A percentile compares a stretch with the other conserved stretches of the same genome.
Evolutionary conservation across 2,888 invertebrate species (phyloP).

Genomic region (Mycalesis mineus): DNA sequence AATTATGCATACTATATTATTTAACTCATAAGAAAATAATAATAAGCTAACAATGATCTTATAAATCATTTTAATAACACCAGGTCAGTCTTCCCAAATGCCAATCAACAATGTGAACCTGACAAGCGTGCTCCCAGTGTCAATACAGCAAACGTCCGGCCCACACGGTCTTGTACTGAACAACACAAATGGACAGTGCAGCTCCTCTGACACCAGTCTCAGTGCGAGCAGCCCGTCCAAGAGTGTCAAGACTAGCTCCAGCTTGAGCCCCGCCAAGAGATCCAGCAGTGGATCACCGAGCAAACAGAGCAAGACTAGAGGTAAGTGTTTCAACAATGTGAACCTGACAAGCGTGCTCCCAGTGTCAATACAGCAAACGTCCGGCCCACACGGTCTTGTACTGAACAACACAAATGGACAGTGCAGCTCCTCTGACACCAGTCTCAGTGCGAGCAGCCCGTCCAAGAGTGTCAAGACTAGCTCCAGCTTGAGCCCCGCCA

Average conservation of each 20-base stretch:
- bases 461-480: slow-evolving; percentile 92
- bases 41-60: too few relatives aligned
- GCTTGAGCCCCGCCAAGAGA: slow-evolving; percentile 89
- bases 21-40: too few relatives aligned
- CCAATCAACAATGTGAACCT: slow-evolving; percentile 67
- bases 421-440: slow-evolving; percentile 73
- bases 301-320: slow-evolving; percentile 87
- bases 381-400: slow-evolving; percentile 49
- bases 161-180: slow-evolving; percentile 51
- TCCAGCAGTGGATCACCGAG: slow-evolving; percentile 90
- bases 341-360: slow-evolving; percentile 54
- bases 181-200: slow-evolving; percentile 67
- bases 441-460: slow-evolving; percentile 86
- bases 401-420: slow-evolving; percentile 61
- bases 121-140: slow-evolving; percentile 51
- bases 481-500: slow-evolving; percentile 90
- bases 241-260: slow-evolving; percentile 91
- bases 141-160: slow-evolving; percentile 55
- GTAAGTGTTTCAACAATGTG: slow-evolving; percentile 60
- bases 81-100: slow-evolving; percentile 47
- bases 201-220: slow-evolving; percentile 75
- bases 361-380: slow-evolving; percentile 55
- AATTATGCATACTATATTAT: too few relatives aligned
- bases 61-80: too few relatives aligned
- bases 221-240: slow-evolving; percentile 90